Percentiles rank a stretch among this genome's conserved stretches.
These are phyloP conservation scores for Pyrrhia umbra DNA, from an alignment of 2,888 invertebrate species.

Conservation along the genomic window DNA sequence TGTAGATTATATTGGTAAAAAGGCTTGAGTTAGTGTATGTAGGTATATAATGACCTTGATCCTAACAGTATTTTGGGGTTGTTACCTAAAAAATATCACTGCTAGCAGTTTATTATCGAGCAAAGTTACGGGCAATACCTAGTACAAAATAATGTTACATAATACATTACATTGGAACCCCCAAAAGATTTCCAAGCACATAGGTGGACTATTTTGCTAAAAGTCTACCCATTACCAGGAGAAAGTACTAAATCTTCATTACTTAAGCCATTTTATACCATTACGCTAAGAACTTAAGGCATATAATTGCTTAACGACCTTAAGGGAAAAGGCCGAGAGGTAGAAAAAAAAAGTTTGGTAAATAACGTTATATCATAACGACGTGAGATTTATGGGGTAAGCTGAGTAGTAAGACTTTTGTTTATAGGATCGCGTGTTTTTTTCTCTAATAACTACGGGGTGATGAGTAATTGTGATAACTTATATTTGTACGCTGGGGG, in stretches of 20 bases:
- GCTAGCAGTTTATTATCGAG: too few species aligned
- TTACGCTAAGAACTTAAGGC: constrained; percentile 62
- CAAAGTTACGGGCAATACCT: background rate
- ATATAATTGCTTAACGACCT: constrained; percentile 61
- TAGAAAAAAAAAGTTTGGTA: constrained; percentile 59
- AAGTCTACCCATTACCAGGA: constrained; percentile 43
- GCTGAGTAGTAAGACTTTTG: constrained; percentile 57
- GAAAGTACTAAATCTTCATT: constrained; percentile 60
- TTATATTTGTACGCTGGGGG: constrained; percentile 6
- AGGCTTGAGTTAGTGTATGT: too few species aligned
- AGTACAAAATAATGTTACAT: constrained; percentile 15
- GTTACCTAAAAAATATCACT: background rate
- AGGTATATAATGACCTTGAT: too few species aligned
- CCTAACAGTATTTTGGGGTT: background rate
- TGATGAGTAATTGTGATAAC: constrained; percentile 49
- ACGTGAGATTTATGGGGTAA: constrained; percentile 58
- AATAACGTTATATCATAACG: constrained; percentile 64
- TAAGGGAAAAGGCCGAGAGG: constrained; percentile 34
- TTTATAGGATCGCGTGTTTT: constrained; percentile 61
- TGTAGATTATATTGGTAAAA: too few species aligned
- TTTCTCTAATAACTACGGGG: constrained; percentile 52
- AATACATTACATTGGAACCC: constrained; percentile 33
- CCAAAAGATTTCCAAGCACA: constrained; percentile 47
- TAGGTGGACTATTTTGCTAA: constrained; percentile 53
- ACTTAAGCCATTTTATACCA: constrained; percentile 59